These are phyloP conservation scores for Euura lappo DNA, from an alignment of 1,140 invertebrate genomes.

Conservation along the genomic window DNA sequence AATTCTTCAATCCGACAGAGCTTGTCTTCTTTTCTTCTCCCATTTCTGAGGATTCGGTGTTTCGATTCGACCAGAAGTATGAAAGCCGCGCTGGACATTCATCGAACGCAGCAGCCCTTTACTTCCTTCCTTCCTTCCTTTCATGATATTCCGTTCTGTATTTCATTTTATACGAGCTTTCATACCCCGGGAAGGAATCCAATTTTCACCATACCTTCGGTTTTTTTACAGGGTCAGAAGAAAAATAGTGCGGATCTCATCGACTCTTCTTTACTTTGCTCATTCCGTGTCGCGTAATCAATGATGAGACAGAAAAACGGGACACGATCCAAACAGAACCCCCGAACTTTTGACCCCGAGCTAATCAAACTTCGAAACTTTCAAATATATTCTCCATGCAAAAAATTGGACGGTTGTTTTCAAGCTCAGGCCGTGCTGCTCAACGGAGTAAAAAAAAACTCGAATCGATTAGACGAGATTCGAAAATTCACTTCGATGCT, in stretches of 20 bases:
- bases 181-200: not conserved
- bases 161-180: not conserved
- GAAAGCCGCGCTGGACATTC: too few relatives aligned
- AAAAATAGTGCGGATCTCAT: not conserved
- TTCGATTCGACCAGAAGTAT: too few relatives aligned
- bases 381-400: not conserved
- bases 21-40: too few relatives aligned
- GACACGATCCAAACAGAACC: not conserved
- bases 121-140: too few relatives aligned
- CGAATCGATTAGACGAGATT: not conserved
- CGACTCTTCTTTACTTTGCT: not conserved
- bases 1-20: too few relatives aligned
- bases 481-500: not conserved
- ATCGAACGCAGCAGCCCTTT: too few relatives aligned
- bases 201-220: not conserved
- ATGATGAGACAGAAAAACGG: not conserved
- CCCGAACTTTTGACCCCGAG: not conserved
- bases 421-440: too few relatives aligned
- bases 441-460: not conserved
- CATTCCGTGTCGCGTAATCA: not conserved
- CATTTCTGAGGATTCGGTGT: too few relatives aligned
- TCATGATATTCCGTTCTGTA: not conserved
- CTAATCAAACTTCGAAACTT: conserved; percentile 4
- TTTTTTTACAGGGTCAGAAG: not conserved
- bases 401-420: too few relatives aligned